Base-by-base conservation (phyloP, 2,888 invertebrate species). In the Pomacea canaliculata region DNA sequence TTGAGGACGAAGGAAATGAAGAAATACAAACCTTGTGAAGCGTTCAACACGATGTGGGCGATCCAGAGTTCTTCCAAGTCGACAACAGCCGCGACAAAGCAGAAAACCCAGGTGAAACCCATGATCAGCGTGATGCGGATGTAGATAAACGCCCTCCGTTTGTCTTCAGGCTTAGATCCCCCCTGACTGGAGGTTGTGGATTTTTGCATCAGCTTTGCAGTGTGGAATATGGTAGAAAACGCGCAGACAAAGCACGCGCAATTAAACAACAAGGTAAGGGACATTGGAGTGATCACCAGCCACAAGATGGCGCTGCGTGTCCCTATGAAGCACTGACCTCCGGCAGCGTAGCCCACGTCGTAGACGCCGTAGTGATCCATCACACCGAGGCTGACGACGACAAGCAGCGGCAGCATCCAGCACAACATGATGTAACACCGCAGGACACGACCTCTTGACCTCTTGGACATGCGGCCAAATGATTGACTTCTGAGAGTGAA, bases 91-190 rank as follows among this genome's bases (percentile, higher is more conserved):
- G 83, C 78, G 71, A 77, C 23, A 49, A 80, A 69, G 66, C 73
- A 71, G 27, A 80, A 62, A 18, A 74, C 23, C 79, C 79, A 80
- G 23, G 63, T 73, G 12, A 76, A 49, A 12, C 79, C 79, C 79
- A 80, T 78, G 46, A 80, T 59, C 13, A 80, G 23, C 9, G 76
- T 69, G 56, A 80, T 49, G 56, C 73, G 70, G 63, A 77, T 46
- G 46, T 76, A 80, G 37, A 74, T 46, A 18, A 73, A 60, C 18
- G 76, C 48, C 8, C 56, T 70, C 5, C 73, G 67, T 49, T 74
- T 70, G 0, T 69, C 71, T 13, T 56, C 46, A 10, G 13, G 9
- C 7, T 59, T 27, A 7, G n/a, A 19, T 7, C 8, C 12, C 1
- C 7, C 5, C 23, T 63, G n/a, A 8, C 7, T 23, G 13, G 70